Evolutionary conservation across 92 coral and sea anemone species (phyloP), one percentile per base, ranked within the genome.

Genomic region (Zoanthus sansibaricus): DNA sequence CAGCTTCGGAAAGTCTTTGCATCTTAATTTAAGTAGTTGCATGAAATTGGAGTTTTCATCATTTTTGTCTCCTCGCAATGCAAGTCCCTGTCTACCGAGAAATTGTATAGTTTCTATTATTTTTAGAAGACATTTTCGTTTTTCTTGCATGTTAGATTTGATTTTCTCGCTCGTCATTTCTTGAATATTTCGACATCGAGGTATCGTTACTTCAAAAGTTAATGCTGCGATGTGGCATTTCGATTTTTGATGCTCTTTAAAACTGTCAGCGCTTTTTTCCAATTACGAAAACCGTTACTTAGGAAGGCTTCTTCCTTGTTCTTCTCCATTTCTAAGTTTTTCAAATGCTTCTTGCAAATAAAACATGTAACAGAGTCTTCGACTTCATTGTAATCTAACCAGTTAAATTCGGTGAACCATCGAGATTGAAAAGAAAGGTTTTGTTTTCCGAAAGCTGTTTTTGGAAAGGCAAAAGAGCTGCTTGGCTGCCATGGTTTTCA

Each of bases 351-450:
- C 66, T 58, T 58, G 18, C 66, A 58, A 49, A 49, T 49, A 49
- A 49, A 49, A 49, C 55, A 49, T 49, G 55, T 49, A 49, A 49
- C 55, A 49, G 55, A 49, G 55, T 3, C 55, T 49, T 49, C 55
- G 55, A 49, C 55, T 49, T 49, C 55, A 49, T 49, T 49, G 55
- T 58, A 58, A 58, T 58, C 66, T 58, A 58, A 58, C 66, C 66
- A 58, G 66, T 58, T 58, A 58, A 58, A 58, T 58, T 58, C 66
- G 66, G 66, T 58, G 66, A 58, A 58, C 66, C 66, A 58, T 58
- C 66, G 66, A 58, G 21, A 58, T 58, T 58, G 66, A 58, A 58
- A 58, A 58, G 66, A 58, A 58, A 21, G 66, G 21, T 58, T 58
- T 58, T 58, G 66, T 58, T 58, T 58, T 58, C 66, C 66, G 66